A percentile compares a stretch with the other conserved stretches of the same genome.
These are phyloP conservation scores for Propsilocerus akamusi DNA, from an alignment of 1,140 invertebrate species.

Conservation along the genomic window DNA sequence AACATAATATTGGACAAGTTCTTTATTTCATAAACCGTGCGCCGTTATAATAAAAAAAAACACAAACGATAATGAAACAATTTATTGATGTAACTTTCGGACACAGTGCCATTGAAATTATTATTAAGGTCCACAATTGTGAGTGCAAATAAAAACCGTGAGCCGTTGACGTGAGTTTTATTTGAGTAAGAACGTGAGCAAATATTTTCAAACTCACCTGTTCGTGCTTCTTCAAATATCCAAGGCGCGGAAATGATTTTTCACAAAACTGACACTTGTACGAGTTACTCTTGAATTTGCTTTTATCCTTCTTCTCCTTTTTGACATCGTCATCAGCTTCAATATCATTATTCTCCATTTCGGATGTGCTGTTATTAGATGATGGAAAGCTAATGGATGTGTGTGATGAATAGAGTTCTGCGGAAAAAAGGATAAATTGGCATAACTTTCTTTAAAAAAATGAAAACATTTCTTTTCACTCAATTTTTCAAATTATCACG, in stretches of 20 bases:
- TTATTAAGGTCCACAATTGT: background rate
- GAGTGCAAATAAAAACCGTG: background rate
- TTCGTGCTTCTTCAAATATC: slow-evolving; percentile 80
- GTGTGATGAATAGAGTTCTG: background rate
- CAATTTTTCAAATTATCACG: no score
- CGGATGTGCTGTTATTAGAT: background rate
- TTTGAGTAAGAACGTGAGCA: background rate
- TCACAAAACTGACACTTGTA: slow-evolving; percentile 84
- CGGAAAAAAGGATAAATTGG: no score
- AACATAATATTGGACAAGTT: slow-evolving; percentile 3
- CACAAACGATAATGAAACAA: background rate
- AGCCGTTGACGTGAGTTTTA: no score
- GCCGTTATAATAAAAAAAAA: background rate
- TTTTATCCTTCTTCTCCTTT: background rate
- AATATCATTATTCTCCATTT: background rate
- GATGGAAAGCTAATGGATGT: background rate
- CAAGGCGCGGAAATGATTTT: slow-evolving; percentile 70
- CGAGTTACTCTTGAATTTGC: slow-evolving; percentile 26
- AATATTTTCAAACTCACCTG: slow-evolving; percentile 43
- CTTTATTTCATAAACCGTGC: slow-evolving; percentile 1
- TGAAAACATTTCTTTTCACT: no score
- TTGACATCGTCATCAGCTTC: background rate
- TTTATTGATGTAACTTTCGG: no score
- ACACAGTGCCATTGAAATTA: background rate
- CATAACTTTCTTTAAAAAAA: no score